phyloP scores from a whole-genome alignment of 2,888 invertebrate genomes.

The Cremastobaeus sp. region DNA sequence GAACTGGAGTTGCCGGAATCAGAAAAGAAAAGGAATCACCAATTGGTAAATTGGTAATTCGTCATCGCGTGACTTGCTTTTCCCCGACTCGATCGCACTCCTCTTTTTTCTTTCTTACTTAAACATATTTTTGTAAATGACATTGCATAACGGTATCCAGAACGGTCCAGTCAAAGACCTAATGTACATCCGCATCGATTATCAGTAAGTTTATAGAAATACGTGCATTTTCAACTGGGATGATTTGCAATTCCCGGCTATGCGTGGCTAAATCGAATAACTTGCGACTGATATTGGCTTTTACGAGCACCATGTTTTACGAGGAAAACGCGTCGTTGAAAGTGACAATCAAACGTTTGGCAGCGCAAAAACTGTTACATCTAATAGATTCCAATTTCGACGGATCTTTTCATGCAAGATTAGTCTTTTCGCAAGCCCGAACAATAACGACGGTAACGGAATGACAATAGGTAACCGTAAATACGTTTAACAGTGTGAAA shows the following conservation, averaged over 20 bases:
- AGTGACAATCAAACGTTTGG: slow-evolving; percentile 52
- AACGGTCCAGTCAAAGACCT: slow-evolving; percentile 62
- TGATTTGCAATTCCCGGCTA: slow-evolving; percentile 26
- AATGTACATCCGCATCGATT: slow-evolving; percentile 55
- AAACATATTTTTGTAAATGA: slow-evolving; percentile 60
- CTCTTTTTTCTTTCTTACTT: slow-evolving; percentile 22
- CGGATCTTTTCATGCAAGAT: too few species aligned
- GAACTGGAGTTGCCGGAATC: too few species aligned
- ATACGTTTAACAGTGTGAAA: too few species aligned
- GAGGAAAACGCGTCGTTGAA: slow-evolving; percentile 52
- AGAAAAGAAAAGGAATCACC: slow-evolving; percentile 31
- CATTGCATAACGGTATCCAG: slow-evolving; percentile 62
- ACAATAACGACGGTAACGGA: too few species aligned
- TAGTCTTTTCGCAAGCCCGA: too few species aligned
- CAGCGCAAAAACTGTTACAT: slow-evolving; percentile 47
- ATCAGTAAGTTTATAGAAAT: slow-evolving; percentile 51
- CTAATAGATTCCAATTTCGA: slow-evolving; percentile 41
- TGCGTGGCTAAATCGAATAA: slow-evolving; percentile 46
- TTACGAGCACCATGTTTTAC: slow-evolving; percentile 47
- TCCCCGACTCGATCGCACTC: slow-evolving; percentile 29
- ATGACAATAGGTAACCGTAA: too few species aligned
- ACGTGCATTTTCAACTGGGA: slow-evolving; percentile 45
- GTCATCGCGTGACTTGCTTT: slow-evolving; percentile 59
- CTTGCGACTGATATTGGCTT: slow-evolving; percentile 55
- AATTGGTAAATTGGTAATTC: slow-evolving; percentile 38